phyloP scores from a whole-genome alignment of 2,888 invertebrate species.

The Heteromurus nitidus region DNA sequence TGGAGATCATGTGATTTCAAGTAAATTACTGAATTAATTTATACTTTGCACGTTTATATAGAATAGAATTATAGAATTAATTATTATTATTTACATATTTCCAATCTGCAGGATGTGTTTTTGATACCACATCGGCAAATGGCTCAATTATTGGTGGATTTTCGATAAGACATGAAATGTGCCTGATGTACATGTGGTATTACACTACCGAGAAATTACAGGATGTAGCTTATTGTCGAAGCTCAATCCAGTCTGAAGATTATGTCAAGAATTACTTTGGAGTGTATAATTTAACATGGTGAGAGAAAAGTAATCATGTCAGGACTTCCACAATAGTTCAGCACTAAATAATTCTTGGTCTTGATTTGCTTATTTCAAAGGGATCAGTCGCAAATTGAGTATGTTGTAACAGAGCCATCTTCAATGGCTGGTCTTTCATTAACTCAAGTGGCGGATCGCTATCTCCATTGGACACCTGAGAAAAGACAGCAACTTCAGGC shows the following conservation, averaged over 20 bases:
- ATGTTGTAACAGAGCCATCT: slow-evolving; percentile 1
- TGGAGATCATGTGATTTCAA: slow-evolving; percentile 21
- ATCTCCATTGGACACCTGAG: slow-evolving; percentile 29
- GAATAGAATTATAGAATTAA: too few relatives aligned
- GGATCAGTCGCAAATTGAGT: background rate
- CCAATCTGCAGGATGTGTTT: slow-evolving; percentile 1
- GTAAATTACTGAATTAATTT: background rate
- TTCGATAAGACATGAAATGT: slow-evolving; percentile 46
- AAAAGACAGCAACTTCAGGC: slow-evolving; percentile 21
- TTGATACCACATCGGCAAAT: slow-evolving; percentile 22
- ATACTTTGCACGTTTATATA: background rate
- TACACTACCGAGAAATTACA: slow-evolving; percentile 28
- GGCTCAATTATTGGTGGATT: slow-evolving; percentile 37
- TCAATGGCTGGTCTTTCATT: slow-evolving; percentile 20
- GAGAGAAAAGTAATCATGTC: background rate
- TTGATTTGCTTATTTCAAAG: background rate
- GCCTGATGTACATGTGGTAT: slow-evolving; percentile 8
- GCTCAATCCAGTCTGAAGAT: background rate
- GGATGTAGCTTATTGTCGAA: slow-evolving; percentile 1
- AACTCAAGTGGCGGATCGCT: slow-evolving; percentile 24
- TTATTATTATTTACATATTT: background rate
- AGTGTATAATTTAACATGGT: background rate
- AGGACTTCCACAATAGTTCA: too few relatives aligned
- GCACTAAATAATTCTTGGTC: background rate
- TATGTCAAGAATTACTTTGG: background rate